A percentile compares a stretch with the other conserved stretches of the same genome.
phyloP scores from a whole-genome alignment of 2,113 vertebrate species.

The Balaeniceps rex region DNA sequence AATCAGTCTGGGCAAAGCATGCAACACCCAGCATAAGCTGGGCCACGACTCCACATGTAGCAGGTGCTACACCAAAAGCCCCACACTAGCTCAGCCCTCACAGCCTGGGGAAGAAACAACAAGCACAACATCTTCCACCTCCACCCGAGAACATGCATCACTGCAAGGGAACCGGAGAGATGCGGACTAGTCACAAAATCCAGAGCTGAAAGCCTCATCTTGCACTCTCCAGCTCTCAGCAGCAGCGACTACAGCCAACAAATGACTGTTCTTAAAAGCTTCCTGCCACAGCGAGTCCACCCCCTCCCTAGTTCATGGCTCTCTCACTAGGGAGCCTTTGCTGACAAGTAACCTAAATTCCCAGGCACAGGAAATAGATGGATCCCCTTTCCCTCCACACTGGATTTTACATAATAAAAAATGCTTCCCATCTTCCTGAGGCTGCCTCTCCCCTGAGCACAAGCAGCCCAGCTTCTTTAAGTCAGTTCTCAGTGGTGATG shows the following conservation, averaged over 20 bases:
- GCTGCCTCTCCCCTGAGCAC: background rate
- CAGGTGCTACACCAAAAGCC: background rate
- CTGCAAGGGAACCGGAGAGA: background rate
- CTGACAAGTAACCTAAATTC: background rate
- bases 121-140: background rate
- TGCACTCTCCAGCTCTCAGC: background rate
- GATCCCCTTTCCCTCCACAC: background rate
- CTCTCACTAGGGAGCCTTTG: background rate
- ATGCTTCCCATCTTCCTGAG: background rate
- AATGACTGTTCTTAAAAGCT: background rate
- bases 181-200: background rate
- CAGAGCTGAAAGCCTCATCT: background rate
- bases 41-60: background rate
- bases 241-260: background rate
- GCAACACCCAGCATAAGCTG: background rate
- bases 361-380: background rate
- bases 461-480: background rate
- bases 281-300: background rate
- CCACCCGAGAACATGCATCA: background rate
- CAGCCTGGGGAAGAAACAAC: background rate
- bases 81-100: background rate
- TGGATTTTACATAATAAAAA: background rate
- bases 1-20: background rate
- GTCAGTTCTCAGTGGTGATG: background rate
- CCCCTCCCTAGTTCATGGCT: background rate